phyloP scores from a whole-genome alignment of 2,113 vertebrate genomes.

The Salvelinus alpinus region DNA sequence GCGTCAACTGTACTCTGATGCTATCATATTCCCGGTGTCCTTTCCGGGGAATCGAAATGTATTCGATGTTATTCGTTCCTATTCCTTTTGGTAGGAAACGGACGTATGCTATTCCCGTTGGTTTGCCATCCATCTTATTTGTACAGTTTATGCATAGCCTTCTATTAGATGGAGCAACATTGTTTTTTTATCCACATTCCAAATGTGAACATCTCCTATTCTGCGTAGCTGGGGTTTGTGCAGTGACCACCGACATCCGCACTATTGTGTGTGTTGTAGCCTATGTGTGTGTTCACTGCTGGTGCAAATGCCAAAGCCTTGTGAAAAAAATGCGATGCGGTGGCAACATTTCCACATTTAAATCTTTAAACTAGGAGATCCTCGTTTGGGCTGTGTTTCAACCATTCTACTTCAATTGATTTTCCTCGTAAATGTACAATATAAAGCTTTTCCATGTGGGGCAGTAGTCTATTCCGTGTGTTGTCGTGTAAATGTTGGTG shows the following conservation, averaged over 20 bases:
- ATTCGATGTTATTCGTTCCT: slow-evolving; percentile 3
- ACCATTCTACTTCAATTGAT: not conserved
- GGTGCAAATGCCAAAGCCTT: slow-evolving; percentile 7
- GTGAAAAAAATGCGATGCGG: slow-evolving; percentile 1
- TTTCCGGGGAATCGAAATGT: not conserved
- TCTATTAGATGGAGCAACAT: not conserved
- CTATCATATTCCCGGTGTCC: not conserved
- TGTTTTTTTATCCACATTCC: not conserved
- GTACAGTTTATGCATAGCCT: not conserved
- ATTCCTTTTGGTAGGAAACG: not conserved
- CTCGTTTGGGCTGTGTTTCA: not conserved
- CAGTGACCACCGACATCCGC: slow-evolving; percentile 5
- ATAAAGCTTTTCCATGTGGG: not conserved
- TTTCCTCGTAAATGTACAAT: not conserved
- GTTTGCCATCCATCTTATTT: slow-evolving; percentile 1
- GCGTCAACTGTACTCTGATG: not conserved
- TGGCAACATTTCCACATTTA: slow-evolving; percentile 7
- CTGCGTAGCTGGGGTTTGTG: not conserved
- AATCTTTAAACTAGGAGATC: not conserved
- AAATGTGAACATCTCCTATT: not conserved
- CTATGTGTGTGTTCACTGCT: slow-evolving; percentile 11
- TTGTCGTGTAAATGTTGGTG: slow-evolving; percentile 6
- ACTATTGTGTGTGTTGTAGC: slow-evolving; percentile 1
- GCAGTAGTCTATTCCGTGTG: not conserved
- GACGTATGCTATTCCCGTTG: not conserved